Conservation (phyloP, 2,113 vertebrate species). For the Paraplagusia blochii region DNA sequence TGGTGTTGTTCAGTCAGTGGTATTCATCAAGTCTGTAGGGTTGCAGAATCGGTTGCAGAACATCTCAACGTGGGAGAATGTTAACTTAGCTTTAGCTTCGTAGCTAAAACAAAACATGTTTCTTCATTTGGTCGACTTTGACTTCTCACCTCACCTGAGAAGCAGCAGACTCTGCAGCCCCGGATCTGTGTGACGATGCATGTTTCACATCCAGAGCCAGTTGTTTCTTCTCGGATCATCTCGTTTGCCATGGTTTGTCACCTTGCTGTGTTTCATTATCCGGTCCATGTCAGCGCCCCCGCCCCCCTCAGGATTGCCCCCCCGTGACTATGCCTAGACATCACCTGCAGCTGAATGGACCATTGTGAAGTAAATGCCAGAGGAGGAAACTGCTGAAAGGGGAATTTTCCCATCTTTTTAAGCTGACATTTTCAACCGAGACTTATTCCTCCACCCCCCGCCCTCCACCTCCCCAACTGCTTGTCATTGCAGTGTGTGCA, state of each 20-base stretch:
- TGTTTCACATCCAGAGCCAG: conserved; percentile 56
- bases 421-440: conserved; percentile 73
- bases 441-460: conserved; percentile 45
- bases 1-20: conserved; percentile 38
- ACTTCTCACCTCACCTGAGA: conserved; percentile 22
- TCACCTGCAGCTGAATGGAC: conserved; percentile 72
- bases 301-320: conserved; percentile 50
- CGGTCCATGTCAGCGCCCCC: conserved; percentile 46
- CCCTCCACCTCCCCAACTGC: conserved; percentile 14
- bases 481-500: conserved; percentile 38
- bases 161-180: conserved; percentile 53
- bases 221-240: conserved; percentile 55
- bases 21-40: conserved; percentile 27
- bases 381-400: conserved; percentile 63
- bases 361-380: conserved; percentile 79
- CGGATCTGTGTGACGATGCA: conserved; percentile 51
- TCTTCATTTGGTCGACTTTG: conserved; percentile 27
- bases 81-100: no score
- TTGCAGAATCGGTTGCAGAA: conserved; percentile 51
- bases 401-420: conserved; percentile 72
- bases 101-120: no score
- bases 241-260: conserved; percentile 56
- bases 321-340: conserved; percentile 68
- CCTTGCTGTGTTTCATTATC: conserved; percentile 64
- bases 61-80: conserved; percentile 11